Base-by-base conservation (phyloP, 2,113 vertebrate genomes). In the Zosterops pallidus region DNA sequence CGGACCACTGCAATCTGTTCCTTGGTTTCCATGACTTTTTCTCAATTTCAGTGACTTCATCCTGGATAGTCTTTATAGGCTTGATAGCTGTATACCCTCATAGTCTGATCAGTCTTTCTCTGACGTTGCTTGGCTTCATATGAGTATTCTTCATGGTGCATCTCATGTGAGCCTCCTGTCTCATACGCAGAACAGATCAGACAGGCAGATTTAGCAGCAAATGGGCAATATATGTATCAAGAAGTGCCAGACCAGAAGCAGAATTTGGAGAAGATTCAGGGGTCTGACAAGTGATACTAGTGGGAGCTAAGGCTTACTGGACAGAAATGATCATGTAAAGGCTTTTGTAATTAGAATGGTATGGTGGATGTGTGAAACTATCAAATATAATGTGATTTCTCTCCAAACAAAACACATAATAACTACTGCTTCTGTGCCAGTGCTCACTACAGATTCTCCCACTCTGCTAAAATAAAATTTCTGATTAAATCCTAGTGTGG, bases 311-410 rank as follows among this genome's bases (percentile, higher is more conserved):
- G 31, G 26, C 26, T 44, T 93, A 42, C 31, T 62, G 31, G 56
- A 22, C 11, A 90, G 42, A 78, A 95, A 75, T 39, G 12, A 35
- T 8, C 23, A 52, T 35, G 35, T 63, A 87, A 59, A 47, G 18
- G 10, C 21, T 72, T 85, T 42, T 76, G 18, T 79, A 83, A 82
- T 83, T 89, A 92, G 39, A 93, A 83, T 19, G 17, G 26, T 79
- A 50, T 28, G 26, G 41, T 68, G 65, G 28, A 71, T 18, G 1
- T 35, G 71, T n/a, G 62, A 78, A 82, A 44, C 18, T 42, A 20
- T 25, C 14, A 78, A 33, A 71, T 67, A 35, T 5, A 31, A 15
- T 39, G 37, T 57, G 29, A 16, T 78, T 64, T 14, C 2, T 55
- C 29, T 33, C 19, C 70, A 82, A 79, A 55, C 5, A 67, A 14